Base-by-base conservation (phyloP, 2,888 invertebrate species). In the Mesodorylaimus sp. region DNA sequence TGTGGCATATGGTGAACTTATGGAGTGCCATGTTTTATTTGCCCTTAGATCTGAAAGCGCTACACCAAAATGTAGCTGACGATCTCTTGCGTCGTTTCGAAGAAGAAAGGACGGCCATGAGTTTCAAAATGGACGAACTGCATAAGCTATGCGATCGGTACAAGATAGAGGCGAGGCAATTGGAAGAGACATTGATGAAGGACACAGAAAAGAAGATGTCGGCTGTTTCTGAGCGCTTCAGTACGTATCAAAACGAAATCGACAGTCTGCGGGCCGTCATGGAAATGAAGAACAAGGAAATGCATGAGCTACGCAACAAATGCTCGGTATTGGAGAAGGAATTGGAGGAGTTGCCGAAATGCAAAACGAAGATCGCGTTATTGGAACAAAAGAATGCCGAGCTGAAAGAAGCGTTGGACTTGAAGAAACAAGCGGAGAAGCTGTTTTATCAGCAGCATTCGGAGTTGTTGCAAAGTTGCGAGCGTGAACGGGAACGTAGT, bases 221-320 rank as follows among this genome's bases (percentile, higher is more conserved):
- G 41, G 41, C 21, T 7, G 21, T 16, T n/a, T 7, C 21, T 10
- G 41, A 39, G 21, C 10, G 41, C 7, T 16, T n/a, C 21, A 23
- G n/a, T 23, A 21, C 7, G 7, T 39, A 39, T 39, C 13, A 26
- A 24, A 79, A 78, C 53, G 81, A 85, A 68, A 79, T 81, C 1
- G 79, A 81, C 58, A 88, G 88, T 21, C 72, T 91, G 53, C 77
- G 84, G 55, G 79, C 81, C 36, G 89, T 91, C 2, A 73, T 91
- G 53, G 89, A 89, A 60, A 73, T 91, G 62, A 80, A 83, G 62
- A 83, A 83, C 65, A 78, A 79, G 25, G 88, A 91, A 70, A 77
- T 86, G 61, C 79, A 79, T 1, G 78, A 81, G 21, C 71, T 89
- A 45, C 75, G 68, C 50, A 60, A 55, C 79, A 58, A 64, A 52